A percentile compares a stretch with the other conserved stretches of the same genome.
Evolutionary conservation across 2,113 vertebrate genomes (phyloP).

Genomic region (Hydropotes inermis): DNA sequence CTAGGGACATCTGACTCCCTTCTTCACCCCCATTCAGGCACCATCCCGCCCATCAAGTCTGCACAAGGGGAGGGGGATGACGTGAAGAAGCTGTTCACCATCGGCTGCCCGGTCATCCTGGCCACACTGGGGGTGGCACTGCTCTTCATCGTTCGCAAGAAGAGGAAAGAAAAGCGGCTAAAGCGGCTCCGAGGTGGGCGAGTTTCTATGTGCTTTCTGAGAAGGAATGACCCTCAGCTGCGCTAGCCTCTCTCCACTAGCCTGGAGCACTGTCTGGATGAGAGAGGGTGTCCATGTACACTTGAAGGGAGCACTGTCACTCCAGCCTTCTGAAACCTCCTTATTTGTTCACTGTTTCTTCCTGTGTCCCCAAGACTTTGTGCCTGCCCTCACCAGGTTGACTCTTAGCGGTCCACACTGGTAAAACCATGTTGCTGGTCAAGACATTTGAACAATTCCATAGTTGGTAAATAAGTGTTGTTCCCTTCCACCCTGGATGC

Average conservation of each 20-base stretch:
- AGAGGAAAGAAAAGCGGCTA: constrained; percentile 96
- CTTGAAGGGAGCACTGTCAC: background rate
- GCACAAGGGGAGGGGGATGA: constrained; percentile 94
- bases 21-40: constrained; percentile 78
- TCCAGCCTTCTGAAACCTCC: background rate
- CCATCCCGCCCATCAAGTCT: constrained; percentile 97
- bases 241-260: background rate
- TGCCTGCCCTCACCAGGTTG: background rate
- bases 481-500: background rate
- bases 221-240: too few relatives aligned
- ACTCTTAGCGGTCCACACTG: background rate
- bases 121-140: constrained; percentile 92
- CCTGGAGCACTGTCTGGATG: background rate
- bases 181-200: constrained; percentile 94
- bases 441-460: background rate
- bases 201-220: background rate
- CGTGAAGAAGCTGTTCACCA: constrained; percentile 97
- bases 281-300: background rate
- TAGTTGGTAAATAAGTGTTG: background rate
- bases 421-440: background rate
- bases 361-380: background rate
- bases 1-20: background rate
- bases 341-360: background rate
- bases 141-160: constrained; percentile 96
- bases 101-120: constrained; percentile 95